Base-by-base conservation (phyloP, 2,113 vertebrate species). In the Notarius lentiginosus region DNA sequence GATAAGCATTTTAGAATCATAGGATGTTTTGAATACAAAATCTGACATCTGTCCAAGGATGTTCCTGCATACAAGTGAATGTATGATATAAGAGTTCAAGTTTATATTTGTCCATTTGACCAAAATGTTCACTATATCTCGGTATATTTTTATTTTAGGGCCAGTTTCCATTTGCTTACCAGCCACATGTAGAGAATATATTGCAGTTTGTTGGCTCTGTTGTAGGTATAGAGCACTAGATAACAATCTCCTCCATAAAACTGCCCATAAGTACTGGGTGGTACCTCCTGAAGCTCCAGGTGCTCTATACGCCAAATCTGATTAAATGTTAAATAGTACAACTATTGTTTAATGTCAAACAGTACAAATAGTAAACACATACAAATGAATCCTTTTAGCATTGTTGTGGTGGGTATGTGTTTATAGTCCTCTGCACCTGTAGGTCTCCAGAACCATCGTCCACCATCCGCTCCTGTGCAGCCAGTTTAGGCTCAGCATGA, bases 191-290 rank as follows among this genome's bases (percentile, higher is more conserved):
- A 98, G 83, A 98, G 94, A 55, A 98, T 75, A 14, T 97, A 95
- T 80, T 97, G 95, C 30, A 94, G 93, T 87, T 93, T 92, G 89
- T 93, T 92, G 20, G 94, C 92, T 75, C 88, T 94, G 83, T 91
- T 85, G 91, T 98, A 98, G 1, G 96, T 96, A 90, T 98, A 98
- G 30, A 98, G 91, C 77, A 97, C 93, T 87, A 98, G 89, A 92
- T 98, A 98, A 92, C 97, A 97, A 84, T 98, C 97, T 8, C 97
- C 97, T 34, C 97, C 97, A 0, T 98, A 98, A 90, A 98, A 98
- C 91, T 97, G 96, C 11, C 97, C 97, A 0, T 96, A 96, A 0
- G 90, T 95, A 77, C 90, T 96, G 41, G 94, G 95, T 10, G 95
- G 91, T 1, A 98, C 95, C 0, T 96, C 96, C 20, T 94, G 92